phyloP scores from a whole-genome alignment of 2,113 vertebrate species.

The Cololabis saira region DNA sequence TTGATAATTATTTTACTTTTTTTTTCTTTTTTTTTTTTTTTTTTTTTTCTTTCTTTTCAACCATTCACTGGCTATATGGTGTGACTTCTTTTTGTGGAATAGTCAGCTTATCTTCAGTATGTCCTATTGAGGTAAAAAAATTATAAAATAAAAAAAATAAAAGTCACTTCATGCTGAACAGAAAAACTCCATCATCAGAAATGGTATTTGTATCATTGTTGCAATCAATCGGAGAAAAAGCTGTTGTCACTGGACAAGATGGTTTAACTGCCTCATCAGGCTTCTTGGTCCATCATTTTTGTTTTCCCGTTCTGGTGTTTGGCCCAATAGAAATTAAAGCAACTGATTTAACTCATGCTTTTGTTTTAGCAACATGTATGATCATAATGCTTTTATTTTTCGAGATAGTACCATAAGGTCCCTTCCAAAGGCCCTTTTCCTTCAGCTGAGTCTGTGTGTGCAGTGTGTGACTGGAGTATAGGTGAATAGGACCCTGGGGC shows the following conservation, averaged over 20 bases:
- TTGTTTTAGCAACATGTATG: slow-evolving; percentile 74
- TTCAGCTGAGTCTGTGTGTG: slow-evolving; percentile 73
- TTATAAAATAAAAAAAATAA: slow-evolving; percentile 65
- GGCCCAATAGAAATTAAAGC: slow-evolving; percentile 71
- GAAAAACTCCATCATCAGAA: slow-evolving; percentile 63
- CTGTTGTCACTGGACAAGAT: slow-evolving; percentile 65
- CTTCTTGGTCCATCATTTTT: slow-evolving; percentile 25
- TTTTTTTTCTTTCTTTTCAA: slow-evolving; percentile 80
- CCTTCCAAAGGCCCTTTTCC: slow-evolving; percentile 67
- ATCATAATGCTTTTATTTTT: slow-evolving; percentile 76
- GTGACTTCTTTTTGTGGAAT: slow-evolving; percentile 69
- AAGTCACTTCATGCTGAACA: slow-evolving; percentile 76
- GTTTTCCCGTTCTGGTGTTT: slow-evolving; percentile 42
- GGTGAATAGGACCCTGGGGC: slow-evolving; percentile 69
- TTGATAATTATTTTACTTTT: slow-evolving; percentile 31
- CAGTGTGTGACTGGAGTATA: slow-evolving; percentile 73
- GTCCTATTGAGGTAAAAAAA: slow-evolving; percentile 52
- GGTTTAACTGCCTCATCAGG: slow-evolving; percentile 54
- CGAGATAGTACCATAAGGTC: slow-evolving; percentile 67
- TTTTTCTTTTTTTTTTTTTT: slow-evolving; percentile 78
- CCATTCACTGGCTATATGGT: slow-evolving; percentile 77
- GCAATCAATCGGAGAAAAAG: slow-evolving; percentile 73
- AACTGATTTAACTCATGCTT: slow-evolving; percentile 66
- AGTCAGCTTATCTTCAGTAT: slow-evolving; percentile 39
- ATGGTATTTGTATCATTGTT: slow-evolving; percentile 66